Percentiles rank a stretch among this genome's conserved stretches.
Conservation (phyloP, 2,888 invertebrate species). For the Acleris holmiana region DNA sequence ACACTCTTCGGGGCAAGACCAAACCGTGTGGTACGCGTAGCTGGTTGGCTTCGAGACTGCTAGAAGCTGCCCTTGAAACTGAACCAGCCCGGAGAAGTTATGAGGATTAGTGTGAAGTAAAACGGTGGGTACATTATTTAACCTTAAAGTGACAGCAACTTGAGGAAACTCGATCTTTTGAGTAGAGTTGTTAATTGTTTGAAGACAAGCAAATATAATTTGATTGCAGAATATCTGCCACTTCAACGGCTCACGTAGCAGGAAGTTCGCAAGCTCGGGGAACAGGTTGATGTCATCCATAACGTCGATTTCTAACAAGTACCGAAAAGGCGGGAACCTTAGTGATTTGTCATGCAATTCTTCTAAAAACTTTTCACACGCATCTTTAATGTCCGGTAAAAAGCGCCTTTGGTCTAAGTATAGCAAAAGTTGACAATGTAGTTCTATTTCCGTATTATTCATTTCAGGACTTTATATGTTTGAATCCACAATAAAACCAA, state of each 20-base stretch:
- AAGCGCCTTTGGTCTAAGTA: slow-evolving; percentile 67
- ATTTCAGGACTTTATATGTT: not conserved
- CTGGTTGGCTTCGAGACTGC: slow-evolving; percentile 60
- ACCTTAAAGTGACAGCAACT: slow-evolving; percentile 59
- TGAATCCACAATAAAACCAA: too few relatives aligned
- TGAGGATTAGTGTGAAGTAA: slow-evolving; percentile 48
- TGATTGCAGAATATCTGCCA: slow-evolving; percentile 60
- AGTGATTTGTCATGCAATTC: slow-evolving; percentile 54
- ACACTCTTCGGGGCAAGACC: slow-evolving; percentile 79
- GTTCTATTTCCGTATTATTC: slow-evolving; percentile 53
- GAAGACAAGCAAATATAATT: slow-evolving; percentile 65
- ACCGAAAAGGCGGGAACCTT: slow-evolving; percentile 66
- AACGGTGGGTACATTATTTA: slow-evolving; percentile 57
- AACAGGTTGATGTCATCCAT: slow-evolving; percentile 63
- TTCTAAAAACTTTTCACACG: slow-evolving; percentile 57
- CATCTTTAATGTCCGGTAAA: slow-evolving; percentile 58
- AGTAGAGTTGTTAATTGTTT: slow-evolving; percentile 49
- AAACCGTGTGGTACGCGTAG: slow-evolving; percentile 72
- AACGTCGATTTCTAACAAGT: slow-evolving; percentile 63
- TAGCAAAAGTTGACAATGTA: slow-evolving; percentile 61
- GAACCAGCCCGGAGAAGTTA: slow-evolving; percentile 56
- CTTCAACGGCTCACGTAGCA: slow-evolving; percentile 66
- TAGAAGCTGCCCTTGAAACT: slow-evolving; percentile 61
- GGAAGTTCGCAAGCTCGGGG: slow-evolving; percentile 57
- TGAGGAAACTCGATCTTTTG: slow-evolving; percentile 56